These are phyloP conservation scores for Carassius carassius DNA, from an alignment of 2,113 vertebrate species.

Conservation along the genomic window DNA sequence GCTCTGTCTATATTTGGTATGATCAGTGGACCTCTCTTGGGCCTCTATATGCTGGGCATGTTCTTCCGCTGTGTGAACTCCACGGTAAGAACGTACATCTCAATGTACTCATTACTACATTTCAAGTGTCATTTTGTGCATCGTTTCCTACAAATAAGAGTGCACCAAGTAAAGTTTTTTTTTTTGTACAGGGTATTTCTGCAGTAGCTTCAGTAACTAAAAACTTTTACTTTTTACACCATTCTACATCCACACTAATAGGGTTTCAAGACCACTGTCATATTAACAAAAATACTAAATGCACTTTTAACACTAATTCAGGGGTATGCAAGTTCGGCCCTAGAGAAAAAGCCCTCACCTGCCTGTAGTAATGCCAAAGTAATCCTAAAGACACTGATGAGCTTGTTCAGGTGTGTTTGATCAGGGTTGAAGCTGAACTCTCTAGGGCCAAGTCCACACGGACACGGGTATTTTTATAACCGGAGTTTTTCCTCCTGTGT, in stretches of 20 bases:
- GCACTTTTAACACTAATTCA: not conserved
- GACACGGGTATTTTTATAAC: no score
- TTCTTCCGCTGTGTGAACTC: conserved; percentile 87
- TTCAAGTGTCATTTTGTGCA: not conserved
- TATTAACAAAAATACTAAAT: not conserved
- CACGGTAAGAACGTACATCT: conserved; percentile 77
- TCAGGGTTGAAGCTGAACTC: no score
- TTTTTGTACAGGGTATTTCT: not conserved
- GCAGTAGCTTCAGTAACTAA: not conserved
- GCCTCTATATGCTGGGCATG: conserved; percentile 89
- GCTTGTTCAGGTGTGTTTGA: no score
- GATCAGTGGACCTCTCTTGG: conserved; percentile 90
- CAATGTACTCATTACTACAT: not conserved
- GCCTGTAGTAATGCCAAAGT: no score
- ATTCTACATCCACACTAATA: not conserved
- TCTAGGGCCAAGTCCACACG: no score
- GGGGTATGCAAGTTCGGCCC: no score
- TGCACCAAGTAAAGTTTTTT: not conserved
- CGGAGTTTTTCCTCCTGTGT: no score
- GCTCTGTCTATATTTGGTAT: conserved; percentile 94
- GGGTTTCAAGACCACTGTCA: not conserved
- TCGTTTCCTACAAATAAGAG: not conserved
- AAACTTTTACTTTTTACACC: not conserved
- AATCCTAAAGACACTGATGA: no score
- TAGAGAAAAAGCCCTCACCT: no score